Evolutionary conservation across 1,140 invertebrate genomes (phyloP), one percentile per base, ranked within the genome.

Genomic region (Anoplophora glabripennis): DNA sequence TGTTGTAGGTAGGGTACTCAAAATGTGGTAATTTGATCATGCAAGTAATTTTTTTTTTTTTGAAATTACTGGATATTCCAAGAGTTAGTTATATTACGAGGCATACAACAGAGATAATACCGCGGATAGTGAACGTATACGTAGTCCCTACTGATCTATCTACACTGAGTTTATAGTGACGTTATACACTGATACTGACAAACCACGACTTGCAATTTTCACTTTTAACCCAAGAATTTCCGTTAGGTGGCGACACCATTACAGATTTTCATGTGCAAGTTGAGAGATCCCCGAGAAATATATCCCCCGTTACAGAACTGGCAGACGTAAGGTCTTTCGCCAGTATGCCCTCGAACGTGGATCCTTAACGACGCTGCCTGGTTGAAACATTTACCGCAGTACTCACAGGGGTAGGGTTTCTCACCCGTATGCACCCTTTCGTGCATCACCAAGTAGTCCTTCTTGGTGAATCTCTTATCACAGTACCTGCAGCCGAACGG

Each of bases 361-460:
- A 75, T 86, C 82, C 66, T 63, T 37, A 71, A 53, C 0, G 70
- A 63, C 12, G 67, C 66, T 11, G 67, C 65, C 44, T 73, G 72
- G 60, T 81, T 83, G 58, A 82, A 83, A n/a, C 77, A 64, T 15
- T 81, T 72, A 1, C 79, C 71, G 57, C 81, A 83, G n/a, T 80
- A 72, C 12, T 78, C 73, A 51, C 81, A 83, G 0, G 76, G 74
- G 54, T 77, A 83, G 0, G 80, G 81, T 38, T 80, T 72, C 42
- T 83, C 81, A 58, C 81, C 80, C 12, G 79, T 81, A 57, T 83
- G 81, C 0, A 82, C 79, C 35, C 80, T 58, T 63, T 81, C 80
- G 69, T 83, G 81, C 79, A 82, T 81, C 1, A 80, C 67, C 28
- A 83, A 60, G 76, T 82, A 81, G 1, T 80, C 80, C 56, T 80